A percentile compares a stretch with the other conserved stretches of the same genome.
These are phyloP conservation scores for Oxygymnocypris stewartii DNA, from an alignment of 2,113 vertebrate genomes.

Conservation along the genomic window DNA sequence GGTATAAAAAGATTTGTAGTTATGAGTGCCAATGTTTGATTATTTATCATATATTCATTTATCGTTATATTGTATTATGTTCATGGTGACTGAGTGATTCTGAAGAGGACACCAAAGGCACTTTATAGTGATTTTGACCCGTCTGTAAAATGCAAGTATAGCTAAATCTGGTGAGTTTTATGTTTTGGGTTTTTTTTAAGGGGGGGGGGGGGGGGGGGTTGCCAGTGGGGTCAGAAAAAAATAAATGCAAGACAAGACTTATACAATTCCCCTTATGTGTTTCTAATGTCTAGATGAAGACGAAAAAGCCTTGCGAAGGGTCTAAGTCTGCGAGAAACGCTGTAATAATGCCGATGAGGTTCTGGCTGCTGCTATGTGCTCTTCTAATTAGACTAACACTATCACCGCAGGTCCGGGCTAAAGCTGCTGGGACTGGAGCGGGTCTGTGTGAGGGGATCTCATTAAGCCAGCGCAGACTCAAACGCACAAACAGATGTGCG, in stretches of 20 bases:
- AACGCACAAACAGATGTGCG: conserved; percentile 46
- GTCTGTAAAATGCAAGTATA: too few relatives aligned
- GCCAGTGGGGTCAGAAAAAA: neutral
- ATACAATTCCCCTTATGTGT: neutral
- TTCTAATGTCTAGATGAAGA: neutral
- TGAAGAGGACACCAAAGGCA: too few relatives aligned
- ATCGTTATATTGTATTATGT: too few relatives aligned
- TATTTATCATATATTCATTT: too few relatives aligned
- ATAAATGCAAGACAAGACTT: neutral
- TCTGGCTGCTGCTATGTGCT: conserved; percentile 3
- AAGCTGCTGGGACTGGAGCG: conserved; percentile 24
- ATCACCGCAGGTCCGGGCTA: neutral
- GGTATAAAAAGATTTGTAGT: too few relatives aligned
- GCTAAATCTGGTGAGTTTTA: too few relatives aligned
- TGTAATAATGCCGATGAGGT: neutral
- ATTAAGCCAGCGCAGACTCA: conserved; percentile 30
- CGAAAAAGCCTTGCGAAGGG: neutral
- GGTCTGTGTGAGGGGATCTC: conserved; percentile 16
- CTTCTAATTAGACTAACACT: conserved; percentile 32
- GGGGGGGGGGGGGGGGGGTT: too few relatives aligned
- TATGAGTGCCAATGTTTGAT: too few relatives aligned
- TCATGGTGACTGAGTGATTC: too few relatives aligned
- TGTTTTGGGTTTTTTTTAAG: too few relatives aligned
- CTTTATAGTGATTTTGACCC: too few relatives aligned
- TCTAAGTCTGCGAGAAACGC: neutral